These are phyloP conservation scores for Cheirogaleus major DNA, from an alignment of 2,797 vertebrate species.

Conservation along the genomic window DNA sequence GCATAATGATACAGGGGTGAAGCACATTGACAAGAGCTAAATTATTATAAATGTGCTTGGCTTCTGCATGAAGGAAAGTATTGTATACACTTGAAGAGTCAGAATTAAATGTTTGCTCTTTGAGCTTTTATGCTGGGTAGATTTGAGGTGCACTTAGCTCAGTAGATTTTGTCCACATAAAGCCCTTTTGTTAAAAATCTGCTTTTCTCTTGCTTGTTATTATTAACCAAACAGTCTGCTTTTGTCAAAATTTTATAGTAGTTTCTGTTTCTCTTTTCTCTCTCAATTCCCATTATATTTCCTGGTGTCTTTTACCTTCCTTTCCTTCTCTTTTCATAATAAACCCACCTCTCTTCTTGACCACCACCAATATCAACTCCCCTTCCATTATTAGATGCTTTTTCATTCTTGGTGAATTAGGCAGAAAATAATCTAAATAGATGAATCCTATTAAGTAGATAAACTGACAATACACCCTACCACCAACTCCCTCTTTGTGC, in stretches of 20 bases:
- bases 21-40: constrained; percentile 47
- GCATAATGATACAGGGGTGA: constrained; percentile 26
- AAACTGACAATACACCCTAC: neutral
- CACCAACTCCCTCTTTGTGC: neutral
- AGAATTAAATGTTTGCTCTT: constrained; percentile 61
- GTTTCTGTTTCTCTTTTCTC: neutral
- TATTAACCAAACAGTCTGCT: constrained; percentile 52
- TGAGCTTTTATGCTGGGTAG: constrained; percentile 27
- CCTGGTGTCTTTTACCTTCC: neutral
- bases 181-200: constrained; percentile 63
- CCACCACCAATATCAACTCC: neutral
- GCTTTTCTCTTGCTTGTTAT: constrained; percentile 49
- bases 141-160: constrained; percentile 48
- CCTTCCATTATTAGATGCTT: neutral
- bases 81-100: constrained; percentile 39
- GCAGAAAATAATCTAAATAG: neutral
- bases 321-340: constrained; percentile 5
- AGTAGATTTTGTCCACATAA: constrained; percentile 54
- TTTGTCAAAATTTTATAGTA: constrained; percentile 39
- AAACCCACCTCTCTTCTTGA: neutral
- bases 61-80: constrained; percentile 45
- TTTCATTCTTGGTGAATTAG: neutral
- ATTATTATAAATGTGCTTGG: constrained; percentile 56
- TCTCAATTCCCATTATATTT: constrained; percentile 22
- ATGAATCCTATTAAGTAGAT: neutral